A percentile compares a stretch with the other conserved stretches of the same genome.
Evolutionary conservation across 2,888 invertebrate species (phyloP).

Genomic region (Teleiodes luculella): DNA sequence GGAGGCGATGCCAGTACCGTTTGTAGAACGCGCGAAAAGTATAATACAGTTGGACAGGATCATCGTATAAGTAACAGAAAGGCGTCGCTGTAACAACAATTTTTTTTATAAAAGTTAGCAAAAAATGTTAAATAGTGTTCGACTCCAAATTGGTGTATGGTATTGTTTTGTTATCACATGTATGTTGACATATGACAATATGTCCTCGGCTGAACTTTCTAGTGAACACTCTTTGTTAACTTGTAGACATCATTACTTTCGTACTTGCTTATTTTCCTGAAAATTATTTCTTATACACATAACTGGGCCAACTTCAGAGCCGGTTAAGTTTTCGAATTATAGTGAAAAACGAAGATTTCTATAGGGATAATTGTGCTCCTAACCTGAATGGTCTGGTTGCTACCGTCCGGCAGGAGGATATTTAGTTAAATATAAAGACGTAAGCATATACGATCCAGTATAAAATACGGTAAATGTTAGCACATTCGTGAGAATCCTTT

Average conservation of each 20-base stretch:
- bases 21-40: conserved; percentile 95
- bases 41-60: conserved; percentile 91
- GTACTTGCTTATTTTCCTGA: no score
- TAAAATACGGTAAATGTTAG: conserved; percentile 3
- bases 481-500: conserved; percentile 1
- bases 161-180: no score
- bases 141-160: no score
- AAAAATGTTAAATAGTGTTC: neutral
- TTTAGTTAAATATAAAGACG: conserved; percentile 8
- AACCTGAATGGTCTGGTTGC: neutral
- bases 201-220: no score
- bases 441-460: conserved; percentile 7
- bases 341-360: no score
- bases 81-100: conserved; percentile 86
- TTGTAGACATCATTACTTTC: no score
- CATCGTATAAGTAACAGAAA: conserved; percentile 94
- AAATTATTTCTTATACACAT: no score
- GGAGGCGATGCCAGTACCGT: conserved; percentile 94
- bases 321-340: no score
- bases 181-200: no score
- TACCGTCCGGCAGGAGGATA: neutral
- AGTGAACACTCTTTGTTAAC: no score
- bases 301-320: no score
- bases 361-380: neutral
- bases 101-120: neutral